Conservation (phyloP, 2,113 vertebrate genomes). For the Oreochromis spilurus region DNA sequence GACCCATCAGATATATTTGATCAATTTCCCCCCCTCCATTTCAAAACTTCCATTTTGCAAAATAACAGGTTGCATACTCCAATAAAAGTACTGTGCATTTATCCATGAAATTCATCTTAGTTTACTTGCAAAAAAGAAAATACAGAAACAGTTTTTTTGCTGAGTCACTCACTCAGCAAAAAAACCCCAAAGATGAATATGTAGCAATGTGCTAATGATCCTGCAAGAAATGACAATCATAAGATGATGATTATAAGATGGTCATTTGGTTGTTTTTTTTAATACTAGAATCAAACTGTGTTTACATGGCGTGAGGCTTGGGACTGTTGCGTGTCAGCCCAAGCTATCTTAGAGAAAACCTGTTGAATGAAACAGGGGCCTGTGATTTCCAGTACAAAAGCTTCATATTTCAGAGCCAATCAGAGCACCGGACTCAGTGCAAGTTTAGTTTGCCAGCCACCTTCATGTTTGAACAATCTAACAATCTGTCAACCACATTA, state of each 20-base stretch:
- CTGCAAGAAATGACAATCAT: not conserved
- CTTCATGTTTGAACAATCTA: slow-evolving; percentile 34
- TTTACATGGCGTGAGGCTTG: slow-evolving; percentile 44
- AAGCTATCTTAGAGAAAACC: slow-evolving; percentile 1
- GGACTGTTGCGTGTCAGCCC: slow-evolving; percentile 47
- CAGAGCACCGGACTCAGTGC: not conserved
- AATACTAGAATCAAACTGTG: not conserved
- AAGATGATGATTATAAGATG: not conserved
- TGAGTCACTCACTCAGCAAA: not conserved
- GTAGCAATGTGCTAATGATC: not conserved
- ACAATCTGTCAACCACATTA: slow-evolving; percentile 34
- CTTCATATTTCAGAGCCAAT: slow-evolving; percentile 33
- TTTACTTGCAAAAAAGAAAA: not conserved
- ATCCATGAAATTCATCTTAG: not conserved
- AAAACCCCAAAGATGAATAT: not conserved
- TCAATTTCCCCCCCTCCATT: not conserved
- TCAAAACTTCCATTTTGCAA: not conserved
- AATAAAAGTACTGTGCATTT: not conserved
- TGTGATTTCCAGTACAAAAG: slow-evolving; percentile 48
- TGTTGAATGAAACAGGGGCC: slow-evolving; percentile 53
- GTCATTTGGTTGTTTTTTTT: not conserved
- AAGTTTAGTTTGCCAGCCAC: slow-evolving; percentile 1
- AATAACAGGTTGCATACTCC: not conserved
- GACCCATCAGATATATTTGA: not conserved
- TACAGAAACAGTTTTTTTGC: not conserved